Base-by-base conservation (phyloP, 2,888 invertebrate species). In the Monoplex corrugatus region DNA sequence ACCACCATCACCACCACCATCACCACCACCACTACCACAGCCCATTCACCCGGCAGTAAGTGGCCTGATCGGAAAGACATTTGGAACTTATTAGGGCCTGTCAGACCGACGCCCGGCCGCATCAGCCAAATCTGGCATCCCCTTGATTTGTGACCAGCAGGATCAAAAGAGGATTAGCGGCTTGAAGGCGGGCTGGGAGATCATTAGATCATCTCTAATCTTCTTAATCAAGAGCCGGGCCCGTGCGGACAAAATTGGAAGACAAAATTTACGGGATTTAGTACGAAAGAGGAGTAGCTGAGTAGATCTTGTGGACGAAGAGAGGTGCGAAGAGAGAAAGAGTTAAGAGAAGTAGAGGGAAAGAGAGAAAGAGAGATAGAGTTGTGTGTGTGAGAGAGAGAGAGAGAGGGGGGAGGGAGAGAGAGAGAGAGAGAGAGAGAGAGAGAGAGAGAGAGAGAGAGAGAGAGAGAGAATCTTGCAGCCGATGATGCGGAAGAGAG, bases 91-190 rank as follows among this genome's bases (percentile, higher is more conserved):
- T 75, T 75, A 35, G 19, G 75, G 75, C 13, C 35, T 75, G 75
- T 75, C 75, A 35, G 38, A 38, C 35, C 6, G 32, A 38, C n/a
- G 32, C 75, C 75, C 19, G 8, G 32, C 38, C 35, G 6, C 6
- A 19, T 23, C 16, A 32, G 32, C 19, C 38, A 32, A 16, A 35
- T 8, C 75, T 75, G 75, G 38, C 75, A 75, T 32, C 23, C 63
- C 23, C 63, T 75, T 75, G 35, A 75, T 32, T 75, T 75, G 75
- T 38, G 75, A 75, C 35, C 32, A 75, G 35, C 6, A 75, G 75
- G 75, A 75, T 75, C 75, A 75, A 75, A 35, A 19, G 75, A 38
- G 75, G 75, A 75, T 75, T 75, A 75, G 75, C 35, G 75, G 75
- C 35, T 75, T 75, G 75, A 35, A 19, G 75, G 38, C 75, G 75